Base-by-base conservation (phyloP, 1,140 invertebrate species). In the Macrocentrus cingulum region DNA sequence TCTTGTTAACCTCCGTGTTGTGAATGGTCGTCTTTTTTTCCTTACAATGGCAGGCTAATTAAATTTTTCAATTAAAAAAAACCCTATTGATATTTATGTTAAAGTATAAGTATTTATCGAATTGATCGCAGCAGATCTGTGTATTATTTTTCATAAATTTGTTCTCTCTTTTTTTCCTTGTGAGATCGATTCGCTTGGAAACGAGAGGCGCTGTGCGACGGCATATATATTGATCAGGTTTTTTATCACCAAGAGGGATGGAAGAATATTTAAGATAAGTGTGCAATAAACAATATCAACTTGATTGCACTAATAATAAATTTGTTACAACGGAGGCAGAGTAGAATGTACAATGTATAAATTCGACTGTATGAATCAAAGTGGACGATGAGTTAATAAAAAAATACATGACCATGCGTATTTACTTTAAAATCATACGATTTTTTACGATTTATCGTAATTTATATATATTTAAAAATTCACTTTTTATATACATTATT, bases 401-500 rank as follows among this genome's bases (percentile, higher is more conserved):
- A 79, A 77, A 77, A 68, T 70, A 66, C 71, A 70, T 71, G 72
- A 76, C 70, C 71, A 76, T 71, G 65, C 64, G 72, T 68, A 71
- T 73, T 61, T 58, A 11, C 29, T 34, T 7, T 11, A 34, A 7
- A n/a, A n/a, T n/a, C n/a, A n/a, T n/a, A n/a, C 13, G 11, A n/a
- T 39, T 39, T 15, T n/a, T 39, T 39, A 15, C 15, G 36, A 39
- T 11, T 15, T 39, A n/a, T 15, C 13, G 6, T 34, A 11, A n/a
- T 39, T 39, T 39, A 39, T 39, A n/a, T n/a, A n/a, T n/a, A n/a
- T n/a, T n/a, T n/a, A n/a, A n/a, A n/a, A n/a, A 13, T 4, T 11
- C 36, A 2, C 11, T 39, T 8, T 39, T 39, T 39, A 39, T n/a
- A 39, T n/a, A 39, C 15, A n/a, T n/a, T n/a, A 8, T 13, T n/a